Base-by-base conservation (phyloP, 2,113 vertebrate genomes). In the Atherinomorus stipes region DNA sequence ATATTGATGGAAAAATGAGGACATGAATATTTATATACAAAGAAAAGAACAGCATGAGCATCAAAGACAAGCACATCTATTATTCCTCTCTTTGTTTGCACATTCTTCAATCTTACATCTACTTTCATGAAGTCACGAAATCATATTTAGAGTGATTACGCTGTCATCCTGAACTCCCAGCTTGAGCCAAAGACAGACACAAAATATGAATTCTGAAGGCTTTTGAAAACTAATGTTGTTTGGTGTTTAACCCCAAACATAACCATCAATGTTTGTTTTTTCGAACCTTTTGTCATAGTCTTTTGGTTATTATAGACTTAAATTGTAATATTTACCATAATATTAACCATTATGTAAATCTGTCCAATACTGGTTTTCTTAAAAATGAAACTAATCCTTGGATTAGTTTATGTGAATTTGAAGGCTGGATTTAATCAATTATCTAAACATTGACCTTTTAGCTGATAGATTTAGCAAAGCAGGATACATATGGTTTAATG, bases 91-190 rank as follows among this genome's bases (percentile, higher is more conserved):
- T 50, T 37, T 42, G 51, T 62, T 58, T n/a, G 15, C 38, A 72
- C 63, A 60, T 81, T 76, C 31, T 56, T 19, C 69, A 83, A 54
- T 77, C 70, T 81, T 58, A 64, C 63, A 40, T 16, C 11, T 7
- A n/a, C 25, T 66, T 60, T 28, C 2, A 63, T 83, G 74, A 72
- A 70, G 76, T 83, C 53, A 78, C 34, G 31, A 47, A 15, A 34
- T 19, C 53, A 42, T 22, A 68, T 82, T 64, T 47, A 26, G 58
- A 56, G 42, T 11, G 40, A 65, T 65, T 49, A 62, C 54, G 57
- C 47, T 37, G 21, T 57, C 54, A 16, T 68, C 71, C 25, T 57
- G 63, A 52, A 21, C 19, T 51, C 73, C 38, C 60, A 79, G 79
- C 71, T 62, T 47, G 64, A 11, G 44, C 31, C 28, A 2, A 16